These are phyloP conservation scores for Promerops cafer DNA, from an alignment of 2,113 vertebrate species.

Conservation along the genomic window DNA sequence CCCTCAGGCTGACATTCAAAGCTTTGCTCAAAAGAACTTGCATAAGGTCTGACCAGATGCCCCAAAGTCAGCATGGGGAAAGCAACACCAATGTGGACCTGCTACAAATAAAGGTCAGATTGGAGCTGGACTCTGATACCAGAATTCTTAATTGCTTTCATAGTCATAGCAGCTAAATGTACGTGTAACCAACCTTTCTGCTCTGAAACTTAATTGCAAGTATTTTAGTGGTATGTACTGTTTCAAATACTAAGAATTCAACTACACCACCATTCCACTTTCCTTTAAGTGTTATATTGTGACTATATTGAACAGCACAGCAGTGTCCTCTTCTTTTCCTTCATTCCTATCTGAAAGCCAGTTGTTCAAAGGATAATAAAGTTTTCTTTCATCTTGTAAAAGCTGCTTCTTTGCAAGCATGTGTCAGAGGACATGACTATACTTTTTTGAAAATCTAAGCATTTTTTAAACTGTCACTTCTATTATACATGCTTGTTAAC, in stretches of 20 bases:
- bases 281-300: not conserved
- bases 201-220: not conserved
- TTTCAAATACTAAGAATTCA: not conserved
- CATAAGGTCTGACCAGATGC: not conserved
- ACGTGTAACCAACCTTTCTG: not conserved
- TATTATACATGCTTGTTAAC: not conserved
- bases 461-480: not conserved
- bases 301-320: not conserved
- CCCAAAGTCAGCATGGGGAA: not conserved
- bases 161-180: not conserved
- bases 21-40: not conserved
- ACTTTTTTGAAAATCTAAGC: not conserved
- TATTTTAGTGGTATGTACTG: not conserved
- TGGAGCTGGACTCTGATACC: not conserved
- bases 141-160: not conserved
- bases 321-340: not conserved
- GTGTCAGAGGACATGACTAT: not conserved
- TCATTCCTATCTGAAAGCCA: not conserved
- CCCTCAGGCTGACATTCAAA: accelerated
- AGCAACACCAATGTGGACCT: not conserved
- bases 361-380: not conserved
- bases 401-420: not conserved
- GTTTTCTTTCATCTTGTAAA: not conserved
- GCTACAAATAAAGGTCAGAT: not conserved
- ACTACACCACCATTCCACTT: not conserved